Evolutionary conservation across 2,797 vertebrate genomes (phyloP), one percentile per base, ranked within the genome.

Genomic region (Halcyon smyrnensis): DNA sequence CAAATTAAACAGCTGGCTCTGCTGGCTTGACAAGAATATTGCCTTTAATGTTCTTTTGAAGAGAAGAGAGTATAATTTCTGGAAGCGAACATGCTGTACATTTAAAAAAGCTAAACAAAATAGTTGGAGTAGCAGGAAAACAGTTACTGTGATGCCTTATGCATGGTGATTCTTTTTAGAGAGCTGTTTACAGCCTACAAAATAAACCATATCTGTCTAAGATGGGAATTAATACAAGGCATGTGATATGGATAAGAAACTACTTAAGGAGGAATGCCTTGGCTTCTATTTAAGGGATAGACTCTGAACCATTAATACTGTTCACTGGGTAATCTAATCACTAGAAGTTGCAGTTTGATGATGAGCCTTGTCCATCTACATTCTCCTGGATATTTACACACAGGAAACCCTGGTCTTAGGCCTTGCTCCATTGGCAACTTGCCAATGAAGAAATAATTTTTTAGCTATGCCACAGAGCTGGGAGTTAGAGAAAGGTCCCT

Each of bases 121-220:
- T 14, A 53, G 9, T 51, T 24, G 7, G 23, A 78, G 23, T 30
- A 41, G 8, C 18, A 36, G n/a, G 36, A 67, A 83, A 83, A 36
- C 0, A 1, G 16, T n/a, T 53, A 13, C 27, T 50, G 25, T 15
- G 32, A 34, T 51, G 20, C 8, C n/a, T 87, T 14, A 54, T 0
- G 2, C 6, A 19, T 36, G 65, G 27, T 59, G 41, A 50, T 32
- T 78, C 36, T 45, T 65, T 25, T 48, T 2, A 0, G 41, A 41
- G 8, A 83, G 14, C 51, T 83, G 32, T 59, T 65, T 86, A 48
- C 15, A 70, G 19, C 11, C 36, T 60, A 37, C 45, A 56, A 59
- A 91, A 65, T 36, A 87, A 64, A 75, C 21, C 1, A 1, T 32
- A 70, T 32, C 39, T 59, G 37, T 12, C 27, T 59, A 53, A 63